Percentiles rank a stretch among this genome's conserved stretches.
Evolutionary conservation across 1,140 invertebrate genomes (phyloP).

Genomic region (Scaptomyza graminum): DNA sequence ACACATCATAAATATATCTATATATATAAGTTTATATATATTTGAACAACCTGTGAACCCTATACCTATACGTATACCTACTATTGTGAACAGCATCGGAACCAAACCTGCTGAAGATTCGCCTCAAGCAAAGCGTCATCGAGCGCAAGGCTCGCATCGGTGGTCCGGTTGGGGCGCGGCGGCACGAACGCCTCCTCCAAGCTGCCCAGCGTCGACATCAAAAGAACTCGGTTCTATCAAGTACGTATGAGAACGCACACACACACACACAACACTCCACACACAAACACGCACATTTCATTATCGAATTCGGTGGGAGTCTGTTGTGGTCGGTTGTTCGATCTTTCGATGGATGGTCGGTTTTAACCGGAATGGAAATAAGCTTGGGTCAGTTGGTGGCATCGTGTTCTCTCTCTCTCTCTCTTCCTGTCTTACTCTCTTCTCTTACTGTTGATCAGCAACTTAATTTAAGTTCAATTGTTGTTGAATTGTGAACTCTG

Average conservation of each 20-base stretch:
- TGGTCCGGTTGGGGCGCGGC: slow-evolving; percentile 92
- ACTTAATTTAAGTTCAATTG: too few species aligned
- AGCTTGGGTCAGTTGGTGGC: slow-evolving; percentile 14
- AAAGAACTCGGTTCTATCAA: slow-evolving; percentile 90
- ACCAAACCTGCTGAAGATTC: slow-evolving; percentile 98
- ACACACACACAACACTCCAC: slow-evolving; percentile 17
- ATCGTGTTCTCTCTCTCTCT: neutral
- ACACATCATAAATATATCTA: slow-evolving; percentile 9
- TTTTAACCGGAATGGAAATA: slow-evolving; percentile 34
- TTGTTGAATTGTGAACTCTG: too few species aligned
- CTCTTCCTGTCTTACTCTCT: too few species aligned
- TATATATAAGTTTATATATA: neutral
- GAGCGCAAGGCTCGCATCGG: slow-evolving; percentile 91
- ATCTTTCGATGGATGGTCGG: slow-evolving; percentile 1
- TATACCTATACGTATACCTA: slow-evolving; percentile 3
- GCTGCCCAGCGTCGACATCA: slow-evolving; percentile 88
- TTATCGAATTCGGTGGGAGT: neutral
- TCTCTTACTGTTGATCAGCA: neutral
- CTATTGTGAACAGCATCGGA: slow-evolving; percentile 92
- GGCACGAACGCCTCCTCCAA: slow-evolving; percentile 90
- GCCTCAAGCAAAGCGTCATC: slow-evolving; percentile 97
- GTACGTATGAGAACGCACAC: slow-evolving; percentile 85
- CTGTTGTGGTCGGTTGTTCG: neutral
- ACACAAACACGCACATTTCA: slow-evolving; percentile 18
- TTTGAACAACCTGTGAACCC: slow-evolving; percentile 19